Evolutionary conservation across 2,797 vertebrate genomes (phyloP), one percentile per base, ranked within the genome.

Genomic region (Cryptoblepharus egeriae): DNA sequence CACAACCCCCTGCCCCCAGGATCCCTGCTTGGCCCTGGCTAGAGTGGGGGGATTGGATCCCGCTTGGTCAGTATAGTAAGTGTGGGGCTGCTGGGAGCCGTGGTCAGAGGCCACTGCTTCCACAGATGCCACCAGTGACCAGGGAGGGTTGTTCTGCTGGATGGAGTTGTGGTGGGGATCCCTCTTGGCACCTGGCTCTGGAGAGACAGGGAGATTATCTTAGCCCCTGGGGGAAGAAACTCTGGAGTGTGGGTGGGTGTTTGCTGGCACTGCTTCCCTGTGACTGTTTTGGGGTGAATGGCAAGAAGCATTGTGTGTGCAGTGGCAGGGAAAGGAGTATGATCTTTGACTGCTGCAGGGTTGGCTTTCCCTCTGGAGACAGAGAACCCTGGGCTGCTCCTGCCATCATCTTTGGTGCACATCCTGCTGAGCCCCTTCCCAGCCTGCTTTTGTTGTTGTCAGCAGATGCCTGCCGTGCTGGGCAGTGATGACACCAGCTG

Each of bases 401-500:
- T 3, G n/a, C 18, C 12, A 2, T 55, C 5, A 8, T 37, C 49
- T 52, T 52, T 3, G 49, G 13, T 9, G 49, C 49, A 12, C 7
- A 9, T 49, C 45, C 45, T 49, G 45, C 49, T 52, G 49, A 52
- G 49, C 61, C 10, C 22, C 18, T 4, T 42, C 84, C 75, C 64
- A 65, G 75, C 77, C 76, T 65, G 49, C 20, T 73, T 77, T 88
- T 85, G 90, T 88, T 86, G 69, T 90, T 87, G 87, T 79, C 42
- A 70, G 74, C 85, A 71, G 88, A 85, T 81, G 82, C 87, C 90
- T 91, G 91, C 88, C 80, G 67, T 89, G 92, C 87, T 84, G 85
- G 87, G 86, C 84, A 61, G 84, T 85, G 79, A 81, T 88, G 85
- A 88, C 82, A 91, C 93, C 91, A 87, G 88, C 89, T 94, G 94